Conservation (phyloP, 2,113 vertebrate species). For the Euleptes europaea region DNA sequence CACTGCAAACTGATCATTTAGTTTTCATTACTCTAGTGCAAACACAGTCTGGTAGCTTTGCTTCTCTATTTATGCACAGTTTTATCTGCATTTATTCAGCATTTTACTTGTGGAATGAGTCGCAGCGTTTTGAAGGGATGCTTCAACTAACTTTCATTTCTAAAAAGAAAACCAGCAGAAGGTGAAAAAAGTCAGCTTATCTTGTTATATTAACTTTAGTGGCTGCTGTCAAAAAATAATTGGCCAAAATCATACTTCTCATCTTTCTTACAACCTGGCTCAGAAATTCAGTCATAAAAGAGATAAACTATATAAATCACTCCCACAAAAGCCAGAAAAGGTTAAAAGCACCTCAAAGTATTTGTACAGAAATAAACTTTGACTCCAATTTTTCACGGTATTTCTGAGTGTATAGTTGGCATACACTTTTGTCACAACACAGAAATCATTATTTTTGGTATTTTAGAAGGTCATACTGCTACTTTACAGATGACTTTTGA, state of each 20-base stretch:
- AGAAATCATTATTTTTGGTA: constrained; percentile 37
- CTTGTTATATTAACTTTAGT: constrained; percentile 29
- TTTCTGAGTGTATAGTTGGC: constrained; percentile 20
- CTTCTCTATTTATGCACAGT: constrained; percentile 38
- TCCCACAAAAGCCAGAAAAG: constrained; percentile 54
- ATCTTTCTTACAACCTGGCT: constrained; percentile 31
- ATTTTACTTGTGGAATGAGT: constrained; percentile 11
- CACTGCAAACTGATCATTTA: constrained; percentile 60
- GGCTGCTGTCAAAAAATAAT: constrained; percentile 40
- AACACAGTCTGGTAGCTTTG: constrained; percentile 45
- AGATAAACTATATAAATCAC: constrained; percentile 57
- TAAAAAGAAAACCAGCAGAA: not conserved
- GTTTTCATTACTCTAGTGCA: constrained; percentile 61
- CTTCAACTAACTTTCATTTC: constrained; percentile 18
- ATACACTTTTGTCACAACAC: constrained; percentile 23
- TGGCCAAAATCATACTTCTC: constrained; percentile 47
- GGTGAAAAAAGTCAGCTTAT: not conserved
- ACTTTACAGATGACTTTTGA: constrained; percentile 15
- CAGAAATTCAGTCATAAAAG: constrained; percentile 47
- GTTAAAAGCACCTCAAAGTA: constrained; percentile 58
- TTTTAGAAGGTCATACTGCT: constrained; percentile 37
- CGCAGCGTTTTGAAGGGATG: constrained; percentile 18
- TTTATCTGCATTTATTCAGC: constrained; percentile 40
- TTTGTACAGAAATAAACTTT: constrained; percentile 60
- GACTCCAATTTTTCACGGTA: constrained; percentile 40